Evolutionary conservation across 2,113 vertebrate species (phyloP), one percentile per base, ranked within the genome.

Genomic region (Paracanthobrama guichenoti): DNA sequence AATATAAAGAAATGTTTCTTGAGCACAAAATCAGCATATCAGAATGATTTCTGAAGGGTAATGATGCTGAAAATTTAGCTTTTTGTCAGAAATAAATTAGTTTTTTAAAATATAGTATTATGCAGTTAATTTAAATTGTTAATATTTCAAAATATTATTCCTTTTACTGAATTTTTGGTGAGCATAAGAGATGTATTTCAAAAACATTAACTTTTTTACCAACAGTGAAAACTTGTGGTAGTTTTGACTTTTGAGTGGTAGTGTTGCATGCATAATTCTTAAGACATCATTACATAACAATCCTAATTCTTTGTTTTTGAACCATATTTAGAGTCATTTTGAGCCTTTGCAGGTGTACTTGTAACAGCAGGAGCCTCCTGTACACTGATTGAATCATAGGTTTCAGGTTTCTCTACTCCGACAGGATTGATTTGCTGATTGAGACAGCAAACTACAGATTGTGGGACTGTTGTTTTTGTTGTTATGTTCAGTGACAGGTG

Each of bases 381-480:
- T 62, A 22, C 60, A 4, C 16, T 35, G 44, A 67, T 50, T 80
- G 2, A 80, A 50, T 50, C 59, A 46, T 28, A 22, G 73, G 73
- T 42, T 67, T 46, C 10, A 42, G 11, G 35, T 42, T 79, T 62
- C 35, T 18, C 77, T 62, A 44, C 18, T 35, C 16, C n/a, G 57
- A 79, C 59, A 55, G 0, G n/a, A n/a, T 24, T 46, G 35, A 55
- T 55, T 67, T 59, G 35, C 53, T 39, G 35, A 59, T 82, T 31
- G 42, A 67, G 42, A 55, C 13, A 26, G 18, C 1, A 24, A 57
- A 44, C n/a, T 55, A 57, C 77, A 75, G 84, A 84, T 57, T 81
- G 57, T 62, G 12, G 67, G 28, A 55, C 44, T 57, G 64, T 44
- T 66, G 67, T 83, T 84, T 60, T 50, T 50, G 78, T 75, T 26